phyloP scores from a whole-genome alignment of 23 tunicate species.

The Trididemnum nubilum region DNA sequence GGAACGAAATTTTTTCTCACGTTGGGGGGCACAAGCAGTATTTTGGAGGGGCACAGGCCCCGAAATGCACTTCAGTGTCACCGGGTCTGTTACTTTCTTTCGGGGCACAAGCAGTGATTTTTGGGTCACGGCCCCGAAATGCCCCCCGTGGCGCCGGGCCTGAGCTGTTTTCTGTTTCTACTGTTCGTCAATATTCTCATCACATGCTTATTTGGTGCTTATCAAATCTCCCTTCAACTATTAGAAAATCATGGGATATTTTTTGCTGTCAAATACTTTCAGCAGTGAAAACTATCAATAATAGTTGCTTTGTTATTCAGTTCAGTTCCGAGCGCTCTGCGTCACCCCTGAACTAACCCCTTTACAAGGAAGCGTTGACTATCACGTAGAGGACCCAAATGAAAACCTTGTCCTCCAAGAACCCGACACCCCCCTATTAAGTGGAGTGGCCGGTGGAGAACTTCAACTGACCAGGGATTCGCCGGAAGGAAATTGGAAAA shows the following conservation, averaged over 20 bases:
- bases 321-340: slow-evolving; percentile 80
- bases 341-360: slow-evolving; percentile 68
- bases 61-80: no score
- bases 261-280: neutral
- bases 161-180: no score
- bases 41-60: no score
- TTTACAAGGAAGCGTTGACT: slow-evolving; percentile 34
- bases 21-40: no score
- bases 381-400: slow-evolving; percentile 78
- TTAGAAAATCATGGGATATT: neutral
- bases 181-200: no score
- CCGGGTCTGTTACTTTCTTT: no score
- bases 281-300: no score
- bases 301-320: slow-evolving; percentile 42
- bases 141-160: no score
- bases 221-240: neutral
- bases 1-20: no score
- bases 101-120: no score
- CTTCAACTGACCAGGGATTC: slow-evolving; percentile 58
- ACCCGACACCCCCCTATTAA: slow-evolving; percentile 18
- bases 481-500: slow-evolving; percentile 51
- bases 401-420: slow-evolving; percentile 61
- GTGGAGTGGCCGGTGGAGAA: slow-evolving; percentile 80
- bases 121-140: no score
- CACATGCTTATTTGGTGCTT: no score